These are phyloP conservation scores for Peromyscus polionotus DNA, from an alignment of 2,113 vertebrate genomes.

Conservation along the genomic window DNA sequence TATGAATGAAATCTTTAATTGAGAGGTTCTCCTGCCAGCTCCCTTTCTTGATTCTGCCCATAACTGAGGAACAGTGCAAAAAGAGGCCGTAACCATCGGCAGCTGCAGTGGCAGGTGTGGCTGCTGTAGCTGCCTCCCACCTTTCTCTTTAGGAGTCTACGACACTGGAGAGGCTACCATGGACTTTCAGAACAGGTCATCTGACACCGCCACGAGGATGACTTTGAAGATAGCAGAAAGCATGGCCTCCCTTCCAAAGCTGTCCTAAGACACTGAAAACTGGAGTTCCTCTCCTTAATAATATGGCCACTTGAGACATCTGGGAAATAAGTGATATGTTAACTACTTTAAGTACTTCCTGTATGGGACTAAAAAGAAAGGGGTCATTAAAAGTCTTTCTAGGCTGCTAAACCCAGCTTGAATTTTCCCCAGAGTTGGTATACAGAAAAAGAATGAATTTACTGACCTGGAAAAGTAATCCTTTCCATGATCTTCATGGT, in stretches of 20 bases:
- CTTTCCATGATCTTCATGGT: neutral
- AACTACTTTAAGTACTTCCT: neutral
- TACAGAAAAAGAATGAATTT: neutral
- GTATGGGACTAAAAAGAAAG: too few species aligned
- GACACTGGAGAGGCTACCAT: neutral
- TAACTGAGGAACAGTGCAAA: neutral
- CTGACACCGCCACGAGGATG: neutral
- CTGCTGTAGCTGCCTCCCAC: neutral
- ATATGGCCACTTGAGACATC: neutral
- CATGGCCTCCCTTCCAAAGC: neutral
- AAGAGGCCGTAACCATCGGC: neutral
- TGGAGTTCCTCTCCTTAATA: neutral
- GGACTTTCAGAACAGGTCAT: neutral
- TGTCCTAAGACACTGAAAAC: neutral
- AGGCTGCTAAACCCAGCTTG: neutral
- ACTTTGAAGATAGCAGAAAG: neutral
- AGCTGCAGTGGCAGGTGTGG: neutral
- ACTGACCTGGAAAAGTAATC: constrained; percentile 18
- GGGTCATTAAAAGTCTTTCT: neutral
- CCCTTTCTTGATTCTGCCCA: neutral
- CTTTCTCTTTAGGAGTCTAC: neutral
- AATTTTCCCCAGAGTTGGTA: neutral
- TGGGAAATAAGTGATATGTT: neutral
- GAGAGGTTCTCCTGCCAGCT: neutral
- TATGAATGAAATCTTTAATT: neutral